Conservation (phyloP, 2,113 vertebrate genomes). For the Caranx ignobilis region DNA sequence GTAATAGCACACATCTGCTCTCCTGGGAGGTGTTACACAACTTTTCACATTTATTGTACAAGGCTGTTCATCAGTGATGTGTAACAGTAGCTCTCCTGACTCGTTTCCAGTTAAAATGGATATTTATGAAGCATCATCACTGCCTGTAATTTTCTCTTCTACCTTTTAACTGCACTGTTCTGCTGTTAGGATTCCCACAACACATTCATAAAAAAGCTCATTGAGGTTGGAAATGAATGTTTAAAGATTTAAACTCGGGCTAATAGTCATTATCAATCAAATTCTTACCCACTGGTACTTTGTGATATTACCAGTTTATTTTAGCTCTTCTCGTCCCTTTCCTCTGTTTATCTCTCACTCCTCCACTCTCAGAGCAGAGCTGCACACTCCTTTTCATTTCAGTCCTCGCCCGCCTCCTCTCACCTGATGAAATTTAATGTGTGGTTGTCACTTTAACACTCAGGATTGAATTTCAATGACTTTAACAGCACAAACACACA, state of each 20-base stretch:
- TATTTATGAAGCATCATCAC: neutral
- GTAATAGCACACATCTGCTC: too few species aligned
- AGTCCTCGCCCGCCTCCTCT: conserved; percentile 14
- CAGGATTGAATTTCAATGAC: conserved; percentile 45
- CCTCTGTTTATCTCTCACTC: conserved; percentile 35
- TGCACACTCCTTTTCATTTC: conserved; percentile 1
- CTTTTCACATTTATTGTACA: too few species aligned
- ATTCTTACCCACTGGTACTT: neutral
- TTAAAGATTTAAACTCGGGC: neutral
- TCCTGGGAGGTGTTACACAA: too few species aligned
- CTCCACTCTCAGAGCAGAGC: conserved; percentile 15
- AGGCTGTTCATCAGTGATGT: too few species aligned
- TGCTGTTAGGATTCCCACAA: neutral
- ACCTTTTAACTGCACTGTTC: neutral
- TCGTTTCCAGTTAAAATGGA: neutral
- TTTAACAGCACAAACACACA: conserved; percentile 37
- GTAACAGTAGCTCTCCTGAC: neutral
- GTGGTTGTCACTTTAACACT: conserved; percentile 34
- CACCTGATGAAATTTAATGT: conserved; percentile 38
- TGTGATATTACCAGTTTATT: neutral
- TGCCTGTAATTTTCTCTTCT: neutral
- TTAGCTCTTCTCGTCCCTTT: neutral
- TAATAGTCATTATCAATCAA: neutral
- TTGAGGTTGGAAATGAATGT: too few species aligned
- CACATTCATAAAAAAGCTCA: neutral